Evolutionary conservation across 2,797 vertebrate genomes (phyloP).

Genomic region (Poeciliopsis infans): DNA sequence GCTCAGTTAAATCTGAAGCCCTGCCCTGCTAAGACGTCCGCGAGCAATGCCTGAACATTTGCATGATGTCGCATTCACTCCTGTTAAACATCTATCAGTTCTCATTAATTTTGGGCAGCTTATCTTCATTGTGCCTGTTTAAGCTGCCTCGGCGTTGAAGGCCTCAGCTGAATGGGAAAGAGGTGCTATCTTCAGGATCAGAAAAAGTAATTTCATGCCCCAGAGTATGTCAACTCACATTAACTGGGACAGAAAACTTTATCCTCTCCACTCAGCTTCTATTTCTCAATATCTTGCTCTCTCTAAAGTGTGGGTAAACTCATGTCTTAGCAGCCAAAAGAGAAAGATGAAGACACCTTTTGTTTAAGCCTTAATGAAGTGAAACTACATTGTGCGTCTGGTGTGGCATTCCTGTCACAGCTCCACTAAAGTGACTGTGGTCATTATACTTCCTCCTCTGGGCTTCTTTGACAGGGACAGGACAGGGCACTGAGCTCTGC

Average conservation of each 20-base stretch:
- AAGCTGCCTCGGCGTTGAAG: constrained; percentile 39
- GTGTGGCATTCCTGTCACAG: constrained; percentile 40
- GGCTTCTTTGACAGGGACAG: constrained; percentile 40
- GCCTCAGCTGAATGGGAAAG: constrained; percentile 68
- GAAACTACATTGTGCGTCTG: constrained; percentile 27
- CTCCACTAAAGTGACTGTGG: constrained; percentile 36
- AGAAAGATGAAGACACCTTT: constrained; percentile 30
- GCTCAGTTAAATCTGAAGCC: not conserved
- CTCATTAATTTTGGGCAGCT: constrained; percentile 58
- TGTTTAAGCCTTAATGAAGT: constrained; percentile 56
- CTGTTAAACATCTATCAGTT: constrained; percentile 33
- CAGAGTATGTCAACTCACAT: constrained; percentile 72
- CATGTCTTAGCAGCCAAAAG: constrained; percentile 29
- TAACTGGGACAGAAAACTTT: constrained; percentile 68
- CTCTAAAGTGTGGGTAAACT: constrained; percentile 35
- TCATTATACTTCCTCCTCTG: constrained; percentile 44
- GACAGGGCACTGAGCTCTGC: constrained; percentile 35
- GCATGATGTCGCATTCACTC: constrained; percentile 10
- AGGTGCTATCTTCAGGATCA: constrained; percentile 69
- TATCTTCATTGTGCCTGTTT: constrained; percentile 60
- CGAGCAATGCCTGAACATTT: not conserved
- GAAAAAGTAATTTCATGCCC: constrained; percentile 77
- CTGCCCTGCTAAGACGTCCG: not conserved
- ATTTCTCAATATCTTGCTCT: constrained; percentile 26
- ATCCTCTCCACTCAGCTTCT: constrained; percentile 52